Evolutionary conservation across 2,113 vertebrate genomes (phyloP), one percentile per base, ranked within the genome.

Genomic region (Castor canadensis): DNA sequence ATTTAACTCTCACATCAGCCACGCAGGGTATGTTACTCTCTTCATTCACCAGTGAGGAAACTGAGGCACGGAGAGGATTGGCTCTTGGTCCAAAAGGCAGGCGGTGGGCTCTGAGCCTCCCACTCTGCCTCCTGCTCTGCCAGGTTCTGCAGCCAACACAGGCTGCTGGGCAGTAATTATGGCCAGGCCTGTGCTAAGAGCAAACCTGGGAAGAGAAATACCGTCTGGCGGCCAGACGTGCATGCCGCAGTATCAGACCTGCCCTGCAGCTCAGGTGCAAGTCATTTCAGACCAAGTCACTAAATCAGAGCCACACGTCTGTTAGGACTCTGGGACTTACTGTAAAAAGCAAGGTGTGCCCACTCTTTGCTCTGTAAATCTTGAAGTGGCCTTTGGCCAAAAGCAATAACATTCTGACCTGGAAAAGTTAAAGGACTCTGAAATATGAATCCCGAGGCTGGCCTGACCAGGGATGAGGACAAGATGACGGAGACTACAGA

Each of bases 161-260:
- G 26, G 24, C 0, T 58, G 56, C n/a, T 62, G 3, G 40, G 67
- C 56, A 1, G 52, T 35, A 52, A n/a, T 4, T 3, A 19, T 0
- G 0, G 24, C 4, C 0, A 0, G 0, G 45, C 30, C 40, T 22
- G 12, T 12, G 0, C 16, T 2, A 0, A 54, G 3, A 1, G 35
- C 35, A 38, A 60, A 30, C 13, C 19, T 0, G 10, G 71, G 20
- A 32, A 30, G 9, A 82, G 35, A 30, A n/a, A 38, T 43, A n/a
- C 35, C 7, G 0, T 38, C 52, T 75, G 1, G 1, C 10, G 3
- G 6, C 64, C 1, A 0, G 16, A 40, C 0, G 0, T 0, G 0
- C 2, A 11, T 0, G 13, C 40, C 4, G 35, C 30, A 0, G 5
- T 6, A 0, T 19, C 75, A 26, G 2, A n/a, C n/a, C n/a, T n/a